Conservation (phyloP, 2,113 vertebrate species). For the Heloderma charlesbogerti region DNA sequence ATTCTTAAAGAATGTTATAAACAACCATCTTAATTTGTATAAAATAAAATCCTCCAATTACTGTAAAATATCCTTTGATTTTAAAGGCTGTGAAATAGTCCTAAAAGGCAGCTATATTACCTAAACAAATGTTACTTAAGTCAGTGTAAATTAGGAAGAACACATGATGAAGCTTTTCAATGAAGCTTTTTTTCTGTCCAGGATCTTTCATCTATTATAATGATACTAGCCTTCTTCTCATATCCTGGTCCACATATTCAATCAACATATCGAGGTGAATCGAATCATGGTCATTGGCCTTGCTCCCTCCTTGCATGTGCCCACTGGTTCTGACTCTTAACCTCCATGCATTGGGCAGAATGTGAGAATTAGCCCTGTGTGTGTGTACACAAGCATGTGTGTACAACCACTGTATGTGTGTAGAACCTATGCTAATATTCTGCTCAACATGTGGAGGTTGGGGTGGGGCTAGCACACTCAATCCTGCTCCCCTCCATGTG, state of each 20-base stretch:
- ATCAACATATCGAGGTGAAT: background rate
- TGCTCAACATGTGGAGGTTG: background rate
- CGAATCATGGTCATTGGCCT: background rate
- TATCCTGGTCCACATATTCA: background rate
- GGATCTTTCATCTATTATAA: background rate
- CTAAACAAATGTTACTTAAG: background rate
- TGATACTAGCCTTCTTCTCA: background rate
- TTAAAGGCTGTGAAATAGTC: too few relatives aligned
- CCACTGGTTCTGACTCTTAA: background rate
- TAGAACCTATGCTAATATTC: background rate
- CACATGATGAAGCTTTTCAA: background rate
- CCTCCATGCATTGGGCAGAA: background rate
- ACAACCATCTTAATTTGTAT: too few relatives aligned
- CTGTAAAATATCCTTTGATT: too few relatives aligned
- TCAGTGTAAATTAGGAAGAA: background rate
- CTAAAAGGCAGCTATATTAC: background rate
- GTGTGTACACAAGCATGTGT: background rate
- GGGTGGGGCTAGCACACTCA: background rate
- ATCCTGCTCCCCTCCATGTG: background rate
- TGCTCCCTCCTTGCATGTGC: background rate
- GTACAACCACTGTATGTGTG: background rate
- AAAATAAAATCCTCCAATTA: too few relatives aligned
- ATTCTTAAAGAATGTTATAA: background rate
- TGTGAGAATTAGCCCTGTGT: background rate
- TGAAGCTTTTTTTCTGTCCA: background rate